Percentiles rank a stretch among this genome's conserved stretches.
phyloP scores from a whole-genome alignment of 2,888 invertebrate species.

The Helicoverpa assulta region DNA sequence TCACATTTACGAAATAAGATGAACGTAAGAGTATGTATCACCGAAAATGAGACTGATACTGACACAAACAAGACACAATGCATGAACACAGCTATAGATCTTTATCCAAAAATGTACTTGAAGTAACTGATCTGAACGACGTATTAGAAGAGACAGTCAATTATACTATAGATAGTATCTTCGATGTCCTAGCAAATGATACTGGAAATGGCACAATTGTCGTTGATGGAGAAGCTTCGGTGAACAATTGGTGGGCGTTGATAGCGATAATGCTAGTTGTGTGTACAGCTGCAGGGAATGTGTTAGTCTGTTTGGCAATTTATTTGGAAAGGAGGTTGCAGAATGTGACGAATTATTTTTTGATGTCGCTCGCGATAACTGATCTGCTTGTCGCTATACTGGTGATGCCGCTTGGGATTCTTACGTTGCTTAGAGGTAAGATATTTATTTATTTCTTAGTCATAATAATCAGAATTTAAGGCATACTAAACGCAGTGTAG shows the following conservation, averaged over 20 bases:
- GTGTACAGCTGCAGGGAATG: constrained; percentile 97
- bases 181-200: constrained; percentile 62
- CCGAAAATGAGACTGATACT: constrained; percentile 78
- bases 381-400: constrained; percentile 98
- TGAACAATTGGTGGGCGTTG: constrained; percentile 95
- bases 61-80: constrained; percentile 76
- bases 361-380: constrained; percentile 98
- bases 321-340: constrained; percentile 97
- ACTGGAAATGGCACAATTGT: constrained; percentile 67
- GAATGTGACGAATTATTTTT: constrained; percentile 99
- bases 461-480: no score
- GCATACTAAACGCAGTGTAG: no score
- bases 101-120: constrained; percentile 60
- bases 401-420: constrained; percentile 98
- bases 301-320: constrained; percentile 98
- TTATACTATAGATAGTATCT: constrained; percentile 55
- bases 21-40: constrained; percentile 72
- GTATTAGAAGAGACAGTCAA: constrained; percentile 51
- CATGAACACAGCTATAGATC: constrained; percentile 73
- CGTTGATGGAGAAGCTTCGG: constrained; percentile 62
- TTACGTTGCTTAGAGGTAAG: constrained; percentile 95
- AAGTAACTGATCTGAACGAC: constrained; percentile 42
- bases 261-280: constrained; percentile 94
- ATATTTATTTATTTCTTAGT: constrained; percentile 12
- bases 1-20: constrained; percentile 88